Conservation (phyloP, 2,797 vertebrate species). For the Labroides dimidiatus region DNA sequence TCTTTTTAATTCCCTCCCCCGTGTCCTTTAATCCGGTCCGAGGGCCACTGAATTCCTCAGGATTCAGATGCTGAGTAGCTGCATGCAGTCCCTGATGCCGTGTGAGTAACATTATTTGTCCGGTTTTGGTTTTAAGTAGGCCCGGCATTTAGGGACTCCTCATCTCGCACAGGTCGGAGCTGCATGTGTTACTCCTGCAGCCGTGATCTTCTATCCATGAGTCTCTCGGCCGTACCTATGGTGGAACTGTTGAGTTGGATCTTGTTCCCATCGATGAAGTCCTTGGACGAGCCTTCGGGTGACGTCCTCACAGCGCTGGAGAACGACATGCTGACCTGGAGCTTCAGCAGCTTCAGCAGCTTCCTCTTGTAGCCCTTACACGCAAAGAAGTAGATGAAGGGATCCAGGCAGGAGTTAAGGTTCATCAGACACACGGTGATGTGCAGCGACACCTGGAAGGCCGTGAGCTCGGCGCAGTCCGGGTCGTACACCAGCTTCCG, state of each 20-base stretch:
- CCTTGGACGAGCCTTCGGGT: slow-evolving; percentile 90
- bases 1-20: background rate
- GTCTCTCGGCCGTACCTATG: slow-evolving; percentile 26
- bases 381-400: slow-evolving; percentile 98
- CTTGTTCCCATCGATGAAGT: slow-evolving; percentile 77
- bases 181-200: slow-evolving; percentile 4
- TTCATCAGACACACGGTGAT: slow-evolving; percentile 95
- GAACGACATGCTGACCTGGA: slow-evolving; percentile 90
- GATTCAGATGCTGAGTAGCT: slow-evolving; percentile 6
- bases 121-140: background rate
- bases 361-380: slow-evolving; percentile 98
- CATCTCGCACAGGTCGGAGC: background rate
- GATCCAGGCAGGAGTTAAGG: slow-evolving; percentile 95
- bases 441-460: slow-evolving; percentile 95
- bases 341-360: slow-evolving; percentile 89
- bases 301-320: slow-evolving; percentile 90
- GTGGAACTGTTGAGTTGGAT: slow-evolving; percentile 69
- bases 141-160: background rate
- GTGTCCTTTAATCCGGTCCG: slow-evolving; percentile 13
- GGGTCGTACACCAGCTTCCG: slow-evolving; percentile 85
- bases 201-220: slow-evolving; percentile 36
- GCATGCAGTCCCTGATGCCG: background rate
- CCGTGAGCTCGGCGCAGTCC: slow-evolving; percentile 80
- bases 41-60: background rate
- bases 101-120: background rate